phyloP scores from a whole-genome alignment of 2,797 vertebrate genomes.

The Ptychobarbus kaznakovi region DNA sequence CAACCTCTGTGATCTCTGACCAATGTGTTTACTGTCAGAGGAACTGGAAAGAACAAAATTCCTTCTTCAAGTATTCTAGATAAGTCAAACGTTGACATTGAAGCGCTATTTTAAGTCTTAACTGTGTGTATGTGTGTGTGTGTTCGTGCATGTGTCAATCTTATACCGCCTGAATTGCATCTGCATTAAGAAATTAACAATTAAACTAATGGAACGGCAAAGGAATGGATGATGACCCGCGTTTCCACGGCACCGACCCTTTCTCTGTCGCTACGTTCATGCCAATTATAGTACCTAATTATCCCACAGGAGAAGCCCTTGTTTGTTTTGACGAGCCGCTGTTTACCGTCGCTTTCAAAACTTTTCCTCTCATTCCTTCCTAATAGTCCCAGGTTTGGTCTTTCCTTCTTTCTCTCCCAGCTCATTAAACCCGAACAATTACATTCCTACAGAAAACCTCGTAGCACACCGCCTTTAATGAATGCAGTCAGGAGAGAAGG shows the following conservation, averaged over 20 bases:
- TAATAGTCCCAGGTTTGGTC: conserved; percentile 65
- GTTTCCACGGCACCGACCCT: conserved; percentile 37
- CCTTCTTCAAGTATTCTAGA: conserved; percentile 18
- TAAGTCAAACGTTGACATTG: conserved; percentile 19
- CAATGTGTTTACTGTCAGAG: background rate
- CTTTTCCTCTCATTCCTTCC: conserved; percentile 56
- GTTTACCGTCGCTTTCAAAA: conserved; percentile 65
- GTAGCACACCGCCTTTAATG: conserved; percentile 74
- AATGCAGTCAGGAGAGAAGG: conserved; percentile 70
- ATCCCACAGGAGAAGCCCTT: conserved; percentile 59
- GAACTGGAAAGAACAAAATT: conserved; percentile 7
- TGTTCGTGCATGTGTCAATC: conserved; percentile 27
- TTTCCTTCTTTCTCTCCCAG: conserved; percentile 70
- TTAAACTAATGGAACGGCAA: conserved; percentile 55
- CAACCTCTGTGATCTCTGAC: conserved; percentile 32
- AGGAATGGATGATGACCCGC: conserved; percentile 28
- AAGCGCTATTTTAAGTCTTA: conserved; percentile 19
- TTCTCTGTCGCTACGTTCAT: conserved; percentile 36
- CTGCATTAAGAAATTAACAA: conserved; percentile 58
- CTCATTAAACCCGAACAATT: conserved; percentile 83
- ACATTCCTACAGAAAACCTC: conserved; percentile 73
- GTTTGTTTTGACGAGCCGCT: conserved; percentile 65
- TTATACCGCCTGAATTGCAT: conserved; percentile 44
- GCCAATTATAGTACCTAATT: conserved; percentile 65
- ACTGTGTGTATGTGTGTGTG: conserved; percentile 26